These are phyloP conservation scores for Geococcyx californianus DNA, from an alignment of 2,113 vertebrate species.

Conservation along the genomic window DNA sequence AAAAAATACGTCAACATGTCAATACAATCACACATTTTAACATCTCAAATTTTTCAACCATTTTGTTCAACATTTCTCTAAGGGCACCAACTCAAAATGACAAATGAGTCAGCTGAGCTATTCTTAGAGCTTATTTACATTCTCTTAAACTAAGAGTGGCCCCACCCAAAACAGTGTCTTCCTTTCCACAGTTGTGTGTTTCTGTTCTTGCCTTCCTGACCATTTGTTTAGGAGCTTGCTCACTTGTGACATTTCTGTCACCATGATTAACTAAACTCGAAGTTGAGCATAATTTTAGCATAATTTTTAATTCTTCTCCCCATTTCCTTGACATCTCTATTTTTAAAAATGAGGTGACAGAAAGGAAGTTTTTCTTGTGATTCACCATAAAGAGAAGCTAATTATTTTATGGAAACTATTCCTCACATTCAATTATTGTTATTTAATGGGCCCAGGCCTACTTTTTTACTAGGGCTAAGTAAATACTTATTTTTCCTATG, in stretches of 20 bases:
- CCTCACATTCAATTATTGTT: neutral
- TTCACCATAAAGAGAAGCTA: neutral
- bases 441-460: neutral
- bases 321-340: neutral
- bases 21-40: neutral
- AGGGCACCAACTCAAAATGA: neutral
- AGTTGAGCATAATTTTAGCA: neutral
- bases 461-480: slow-evolving; percentile 3
- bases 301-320: neutral
- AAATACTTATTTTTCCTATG: neutral
- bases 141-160: neutral
- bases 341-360: slow-evolving; percentile 1
- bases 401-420: neutral
- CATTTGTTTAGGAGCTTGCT: neutral
- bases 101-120: neutral
- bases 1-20: neutral
- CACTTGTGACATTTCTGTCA: neutral
- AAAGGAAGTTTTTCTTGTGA: neutral
- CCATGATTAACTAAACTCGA: neutral
- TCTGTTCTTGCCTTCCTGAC: neutral
- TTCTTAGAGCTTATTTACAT: neutral
- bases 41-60: neutral
- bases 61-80: neutral
- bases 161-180: neutral
- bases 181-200: neutral